Evolutionary conservation across 2,113 vertebrate species (phyloP).

Genomic region (Thymallus thymallus): DNA sequence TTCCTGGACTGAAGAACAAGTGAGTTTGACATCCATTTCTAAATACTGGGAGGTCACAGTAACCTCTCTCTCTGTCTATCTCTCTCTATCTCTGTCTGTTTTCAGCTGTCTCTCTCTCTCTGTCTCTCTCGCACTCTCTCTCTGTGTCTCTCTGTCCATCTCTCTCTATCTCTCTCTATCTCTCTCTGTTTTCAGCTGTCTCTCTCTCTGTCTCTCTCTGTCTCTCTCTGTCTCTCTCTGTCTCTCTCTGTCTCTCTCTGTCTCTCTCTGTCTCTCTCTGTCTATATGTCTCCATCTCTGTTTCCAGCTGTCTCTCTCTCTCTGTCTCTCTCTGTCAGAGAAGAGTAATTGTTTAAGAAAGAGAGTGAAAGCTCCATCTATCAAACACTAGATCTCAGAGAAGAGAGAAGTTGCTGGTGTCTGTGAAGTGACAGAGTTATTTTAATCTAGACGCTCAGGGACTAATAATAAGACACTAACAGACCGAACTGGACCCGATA

Average conservation of each 20-base stretch:
- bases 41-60: background rate
- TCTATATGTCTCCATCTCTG: conserved; percentile 7
- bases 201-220: background rate
- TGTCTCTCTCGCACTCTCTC: conserved; percentile 20
- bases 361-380: conserved; percentile 62
- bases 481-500: conserved; percentile 20
- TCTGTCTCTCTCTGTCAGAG: conserved; percentile 9
- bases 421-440: conserved; percentile 40
- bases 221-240: background rate
- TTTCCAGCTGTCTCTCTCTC: conserved; percentile 19
- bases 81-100: no score
- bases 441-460: conserved; percentile 55
- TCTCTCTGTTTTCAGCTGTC: conserved; percentile 23
- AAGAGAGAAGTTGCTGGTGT: conserved; percentile 18
- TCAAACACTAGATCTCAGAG: conserved; percentile 54
- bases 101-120: no score
- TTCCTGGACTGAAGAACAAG: background rate
- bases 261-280: background rate
- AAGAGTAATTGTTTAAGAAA: conserved; percentile 50
- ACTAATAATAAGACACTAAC: conserved; percentile 63
- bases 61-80: background rate
- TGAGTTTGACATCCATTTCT: background rate
- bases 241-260: conserved; percentile 9
- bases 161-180: conserved; percentile 6
- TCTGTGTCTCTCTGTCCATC: background rate